A percentile compares a stretch with the other conserved stretches of the same genome.
Conservation (phyloP, 53 echinoderm and acorn worm species). For the Pentamera pediparva region DNA sequence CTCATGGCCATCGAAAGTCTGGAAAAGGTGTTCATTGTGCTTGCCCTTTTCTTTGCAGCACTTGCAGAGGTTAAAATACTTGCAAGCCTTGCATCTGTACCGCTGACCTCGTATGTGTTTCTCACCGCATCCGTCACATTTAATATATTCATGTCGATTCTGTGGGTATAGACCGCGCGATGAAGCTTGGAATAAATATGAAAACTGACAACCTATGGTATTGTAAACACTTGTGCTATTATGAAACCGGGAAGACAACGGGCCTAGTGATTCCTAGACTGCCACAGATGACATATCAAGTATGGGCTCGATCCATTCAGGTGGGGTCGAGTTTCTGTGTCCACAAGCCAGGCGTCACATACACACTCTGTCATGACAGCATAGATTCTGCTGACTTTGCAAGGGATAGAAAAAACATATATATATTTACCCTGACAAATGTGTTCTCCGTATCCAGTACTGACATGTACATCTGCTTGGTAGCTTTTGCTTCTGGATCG, state of each 20-base stretch:
- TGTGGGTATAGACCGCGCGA: neutral
- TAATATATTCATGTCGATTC: neutral
- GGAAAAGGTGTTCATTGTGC: neutral
- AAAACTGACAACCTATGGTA: neutral
- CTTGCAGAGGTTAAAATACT: neutral
- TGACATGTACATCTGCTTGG: slow-evolving; percentile 90
- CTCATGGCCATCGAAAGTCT: neutral
- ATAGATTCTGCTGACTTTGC: too few relatives aligned
- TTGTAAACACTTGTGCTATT: neutral
- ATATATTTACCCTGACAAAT: slow-evolving; percentile 95
- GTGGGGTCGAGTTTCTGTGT: too few relatives aligned
- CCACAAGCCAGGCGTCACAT: too few relatives aligned
- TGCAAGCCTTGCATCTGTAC: neutral
- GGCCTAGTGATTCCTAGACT: too few relatives aligned
- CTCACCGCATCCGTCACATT: neutral
- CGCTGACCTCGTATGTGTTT: neutral
- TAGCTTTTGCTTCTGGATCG: slow-evolving; percentile 83
- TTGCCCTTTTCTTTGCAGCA: neutral
- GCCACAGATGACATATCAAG: too few relatives aligned
- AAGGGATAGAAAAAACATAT: too few relatives aligned
- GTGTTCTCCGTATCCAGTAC: slow-evolving; percentile 87
- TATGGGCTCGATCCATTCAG: too few relatives aligned
- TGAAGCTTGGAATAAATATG: too few relatives aligned
- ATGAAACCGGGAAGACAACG: neutral
- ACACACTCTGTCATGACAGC: neutral